These are phyloP conservation scores for Magallana ariakensis DNA, from an alignment of 1,140 invertebrate species.

Conservation along the genomic window DNA sequence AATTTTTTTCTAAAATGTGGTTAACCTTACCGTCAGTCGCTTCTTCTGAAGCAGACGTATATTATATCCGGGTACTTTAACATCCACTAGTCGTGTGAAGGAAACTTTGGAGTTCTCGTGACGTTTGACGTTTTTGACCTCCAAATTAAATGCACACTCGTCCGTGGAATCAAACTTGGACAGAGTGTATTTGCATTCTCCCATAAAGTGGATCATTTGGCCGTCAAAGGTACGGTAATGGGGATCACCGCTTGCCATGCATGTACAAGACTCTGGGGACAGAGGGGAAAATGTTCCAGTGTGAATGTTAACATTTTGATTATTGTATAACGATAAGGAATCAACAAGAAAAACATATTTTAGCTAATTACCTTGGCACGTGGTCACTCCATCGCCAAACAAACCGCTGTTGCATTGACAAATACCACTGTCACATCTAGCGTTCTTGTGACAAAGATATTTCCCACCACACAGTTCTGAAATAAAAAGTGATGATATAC, in stretches of 20 bases:
- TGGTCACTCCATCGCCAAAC: conserved; percentile 41
- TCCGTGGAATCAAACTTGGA: conserved; percentile 72
- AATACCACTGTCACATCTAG: conserved; percentile 35
- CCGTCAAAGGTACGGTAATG: conserved; percentile 96
- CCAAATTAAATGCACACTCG: conserved; percentile 87
- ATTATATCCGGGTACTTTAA: conserved; percentile 83
- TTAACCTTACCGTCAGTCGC: conserved; percentile 87
- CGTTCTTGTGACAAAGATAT: conserved; percentile 43
- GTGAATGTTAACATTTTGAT: too few relatives aligned
- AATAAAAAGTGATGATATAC: not conserved
- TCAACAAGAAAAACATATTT: not conserved
- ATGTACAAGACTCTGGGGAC: conserved; percentile 87
- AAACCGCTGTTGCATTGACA: conserved; percentile 39
- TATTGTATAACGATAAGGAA: too few relatives aligned
- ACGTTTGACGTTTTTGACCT: conserved; percentile 87
- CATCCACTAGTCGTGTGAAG: conserved; percentile 78
- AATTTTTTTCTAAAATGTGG: not conserved
- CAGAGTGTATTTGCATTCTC: conserved; percentile 65
- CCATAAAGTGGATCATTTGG: conserved; percentile 93
- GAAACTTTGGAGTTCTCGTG: conserved; percentile 55
- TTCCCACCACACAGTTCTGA: conserved; percentile 47
- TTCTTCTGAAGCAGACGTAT: conserved; percentile 91
- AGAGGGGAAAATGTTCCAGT: not conserved
- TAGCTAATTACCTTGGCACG: conserved; percentile 21
- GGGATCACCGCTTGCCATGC: conserved; percentile 94